Conservation (phyloP, 2,113 vertebrate genomes). For the Vulpes ferrilata region DNA sequence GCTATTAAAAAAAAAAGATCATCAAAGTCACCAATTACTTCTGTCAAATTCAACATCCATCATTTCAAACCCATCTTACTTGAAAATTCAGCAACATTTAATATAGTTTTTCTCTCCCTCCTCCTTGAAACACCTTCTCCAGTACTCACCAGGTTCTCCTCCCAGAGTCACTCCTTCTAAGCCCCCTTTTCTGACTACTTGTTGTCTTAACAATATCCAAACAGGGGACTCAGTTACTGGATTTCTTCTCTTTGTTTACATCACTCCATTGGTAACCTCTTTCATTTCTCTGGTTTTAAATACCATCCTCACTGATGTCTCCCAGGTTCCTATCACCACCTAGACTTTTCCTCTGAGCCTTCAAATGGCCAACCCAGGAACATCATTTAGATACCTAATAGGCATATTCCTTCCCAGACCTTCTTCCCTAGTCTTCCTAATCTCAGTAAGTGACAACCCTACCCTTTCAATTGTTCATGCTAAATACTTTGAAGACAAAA, state of each 20-base stretch:
- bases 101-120: neutral
- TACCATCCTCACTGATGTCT: neutral
- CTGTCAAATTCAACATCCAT: neutral
- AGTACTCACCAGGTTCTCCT: neutral
- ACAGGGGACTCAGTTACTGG: neutral
- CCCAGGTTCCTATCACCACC: neutral
- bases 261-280: neutral
- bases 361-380: neutral
- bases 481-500: neutral
- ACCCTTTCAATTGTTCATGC: neutral
- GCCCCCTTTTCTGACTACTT: neutral
- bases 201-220: neutral
- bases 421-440: neutral
- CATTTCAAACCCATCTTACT: neutral
- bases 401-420: neutral
- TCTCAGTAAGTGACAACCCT: neutral
- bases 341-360: neutral
- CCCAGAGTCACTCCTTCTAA: neutral
- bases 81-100: neutral
- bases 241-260: neutral
- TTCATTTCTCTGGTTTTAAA: neutral
- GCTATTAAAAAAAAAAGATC: neutral
- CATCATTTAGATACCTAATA: neutral
- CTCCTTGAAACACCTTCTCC: neutral
- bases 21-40: neutral